These are phyloP conservation scores for Artemia sinica DNA, from an alignment of 2,888 invertebrate species.

Conservation along the genomic window DNA sequence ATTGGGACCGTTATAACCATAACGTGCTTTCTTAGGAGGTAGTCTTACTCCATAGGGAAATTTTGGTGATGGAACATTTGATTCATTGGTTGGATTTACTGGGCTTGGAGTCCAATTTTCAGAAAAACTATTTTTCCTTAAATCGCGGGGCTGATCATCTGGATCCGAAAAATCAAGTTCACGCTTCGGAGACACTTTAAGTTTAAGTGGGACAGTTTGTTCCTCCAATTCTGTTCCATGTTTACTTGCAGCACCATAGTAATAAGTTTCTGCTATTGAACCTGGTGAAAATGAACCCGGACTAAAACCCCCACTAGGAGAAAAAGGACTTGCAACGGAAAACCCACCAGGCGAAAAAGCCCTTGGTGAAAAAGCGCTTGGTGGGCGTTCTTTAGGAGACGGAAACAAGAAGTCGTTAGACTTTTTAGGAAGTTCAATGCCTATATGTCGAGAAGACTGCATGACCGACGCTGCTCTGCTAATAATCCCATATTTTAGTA, in stretches of 20 bases:
- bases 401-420: constrained; percentile 2
- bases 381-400: not conserved
- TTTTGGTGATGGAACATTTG: not conserved
- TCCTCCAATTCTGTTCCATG: constrained; percentile 1
- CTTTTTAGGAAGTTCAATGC: not conserved
- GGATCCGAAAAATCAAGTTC: not conserved
- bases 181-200: not conserved
- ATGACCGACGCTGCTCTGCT: constrained; percentile 9
- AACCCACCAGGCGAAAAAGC: constrained; percentile 8
- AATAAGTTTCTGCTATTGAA: not conserved
- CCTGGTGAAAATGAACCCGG: constrained; percentile 5
- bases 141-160: not conserved
- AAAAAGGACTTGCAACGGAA: not conserved
- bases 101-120: constrained; percentile 4
- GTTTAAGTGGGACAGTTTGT: constrained; percentile 7
- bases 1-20: not conserved
- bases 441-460: constrained; percentile 13
- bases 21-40: not conserved
- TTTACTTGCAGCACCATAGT: not conserved
- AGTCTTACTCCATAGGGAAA: constrained; percentile 2
- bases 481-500: constrained; percentile 8
- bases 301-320: not conserved
- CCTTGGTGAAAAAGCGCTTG: constrained; percentile 7
- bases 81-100: not conserved
- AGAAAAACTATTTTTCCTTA: constrained; percentile 2